A percentile compares a stretch with the other conserved stretches of the same genome.
phyloP scores from a whole-genome alignment of 2,888 invertebrate species.

The Callyntrura sp. region DNA sequence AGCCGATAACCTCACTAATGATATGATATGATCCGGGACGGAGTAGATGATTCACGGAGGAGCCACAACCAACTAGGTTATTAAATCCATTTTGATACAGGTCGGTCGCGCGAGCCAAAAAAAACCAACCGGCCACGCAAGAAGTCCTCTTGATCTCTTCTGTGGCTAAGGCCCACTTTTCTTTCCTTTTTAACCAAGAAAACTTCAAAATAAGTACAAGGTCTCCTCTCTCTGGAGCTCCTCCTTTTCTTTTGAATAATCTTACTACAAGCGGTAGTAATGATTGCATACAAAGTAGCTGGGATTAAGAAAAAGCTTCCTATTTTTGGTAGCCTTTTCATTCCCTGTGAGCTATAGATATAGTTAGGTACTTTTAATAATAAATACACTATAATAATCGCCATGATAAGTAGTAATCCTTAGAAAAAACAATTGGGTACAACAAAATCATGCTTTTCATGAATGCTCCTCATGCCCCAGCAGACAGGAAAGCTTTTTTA shows the following conservation, averaged over 20 bases:
- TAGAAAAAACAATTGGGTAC: slow-evolving; percentile 63
- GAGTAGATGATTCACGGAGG: slow-evolving; percentile 40
- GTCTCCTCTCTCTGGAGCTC: slow-evolving; percentile 19
- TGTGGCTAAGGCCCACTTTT: too few species aligned
- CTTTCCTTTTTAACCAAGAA: neutral
- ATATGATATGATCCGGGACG: slow-evolving; percentile 33
- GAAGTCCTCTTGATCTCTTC: too few species aligned
- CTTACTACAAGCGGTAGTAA: neutral
- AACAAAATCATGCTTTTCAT: slow-evolving; percentile 76
- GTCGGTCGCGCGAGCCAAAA: slow-evolving; percentile 51
- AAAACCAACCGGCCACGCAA: neutral
- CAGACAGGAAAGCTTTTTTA: slow-evolving; percentile 77
- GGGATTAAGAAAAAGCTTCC: slow-evolving; percentile 8
- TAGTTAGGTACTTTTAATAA: slow-evolving; percentile 32
- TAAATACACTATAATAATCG: slow-evolving; percentile 34
- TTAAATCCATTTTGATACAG: slow-evolving; percentile 54
- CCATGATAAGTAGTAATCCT: slow-evolving; percentile 14
- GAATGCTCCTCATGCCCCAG: slow-evolving; percentile 75
- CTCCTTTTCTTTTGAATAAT: slow-evolving; percentile 18
- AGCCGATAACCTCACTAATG: slow-evolving; percentile 58
- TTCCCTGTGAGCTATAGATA: neutral
- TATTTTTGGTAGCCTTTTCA: slow-evolving; percentile 46
- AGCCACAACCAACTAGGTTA: slow-evolving; percentile 70
- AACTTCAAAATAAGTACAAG: slow-evolving; percentile 30
- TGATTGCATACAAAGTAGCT: slow-evolving; percentile 3